Evolutionary conservation across 1,140 invertebrate species (phyloP), one percentile per base, ranked within the genome.

Genomic region (Drosophila takahashii): DNA sequence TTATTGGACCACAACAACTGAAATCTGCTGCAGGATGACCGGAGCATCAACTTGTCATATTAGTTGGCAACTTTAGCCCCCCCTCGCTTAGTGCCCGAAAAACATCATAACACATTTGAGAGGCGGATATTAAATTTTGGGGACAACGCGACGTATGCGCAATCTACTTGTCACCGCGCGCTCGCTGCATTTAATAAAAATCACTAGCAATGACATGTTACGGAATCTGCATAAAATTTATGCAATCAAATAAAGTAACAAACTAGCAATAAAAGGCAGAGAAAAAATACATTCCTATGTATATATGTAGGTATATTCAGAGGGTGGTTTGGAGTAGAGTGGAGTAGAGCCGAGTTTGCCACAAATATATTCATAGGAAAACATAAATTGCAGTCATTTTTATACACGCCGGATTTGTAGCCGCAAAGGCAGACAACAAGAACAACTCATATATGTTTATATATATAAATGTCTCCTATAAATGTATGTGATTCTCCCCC

Each of bases 311-410:
- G 36, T 54, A 47, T 53, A 41, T 45, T 48, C n/a, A 34, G 32
- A 9, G 26, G 10, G 32, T n/a, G 18, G 54, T 8, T 13, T 8
- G 27, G 27, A 3, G 50, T 11, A 47, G 52, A 62, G 53, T 42
- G 29, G 27, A 36, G 41, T 37, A 26, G 42, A 47, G 45, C 47
- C 42, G 39, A 69, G 57, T 22, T 64, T 54, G 61, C 56, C 69
- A 52, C 65, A 79, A 83, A 87, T 87, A 77, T 86, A 90, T 83
- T 90, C 81, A 90, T 74, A 83, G 86, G 86, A 90, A 90, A 90
- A 86, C 86, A 90, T 90, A 90, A 90, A 90, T 90, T 90, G 86
- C 86, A 90, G 72, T 77, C 86, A 90, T 90, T 90, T 90, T 90
- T 89, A 90, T 90, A 90, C 80, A 74, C 78, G 85, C 85, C 75